Base-by-base conservation (phyloP, 2,797 vertebrate species). In the Pangasius larnaudii region DNA sequence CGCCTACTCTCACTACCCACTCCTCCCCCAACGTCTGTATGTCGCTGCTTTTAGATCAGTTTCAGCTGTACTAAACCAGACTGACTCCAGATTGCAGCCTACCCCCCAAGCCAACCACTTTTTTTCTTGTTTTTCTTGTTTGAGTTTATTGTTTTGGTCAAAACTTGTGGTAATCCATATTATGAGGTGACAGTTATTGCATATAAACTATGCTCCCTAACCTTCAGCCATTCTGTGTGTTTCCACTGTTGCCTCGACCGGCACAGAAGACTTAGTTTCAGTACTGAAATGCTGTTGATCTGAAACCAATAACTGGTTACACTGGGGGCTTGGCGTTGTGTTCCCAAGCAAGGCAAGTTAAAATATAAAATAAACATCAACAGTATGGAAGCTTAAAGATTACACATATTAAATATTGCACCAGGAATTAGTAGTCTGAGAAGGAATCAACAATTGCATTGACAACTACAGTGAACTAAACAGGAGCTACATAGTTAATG, bases 1-100 rank as follows among this genome's bases (percentile, higher is more conserved):
- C 24, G 77, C 63, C 87, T 88, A 77, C 53, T 88, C 67, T 42
- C 77, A 46, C 81, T 22, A 16, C 79, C 56, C 85, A n/a, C 85
- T 30, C 67, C 83, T 80, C 83, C 87, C 74, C 82, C 72, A 84
- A 36, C 27, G 16, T 69, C 82, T 30, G 33, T 53, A 18, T 67
- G 39, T 67, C 19, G 61, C 72, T 78, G 46, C 58, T 63, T 61
- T 46, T 75, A 56, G 78, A 82, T 84, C 77, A 86, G 77, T 77
- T 80, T 78, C 67, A 51, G n/a, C 19, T 53, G 85, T 56, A n/a
- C 30, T 27, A 27, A 33, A 72, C 18, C 51, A 79, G 30, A 56
- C 77, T 58, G n/a, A 36, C 18, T 79, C 77, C 77, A 79, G n/a
- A 33, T 33, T 63, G 58, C 58, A 49, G 80, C 33, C 80, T 3